Percentiles rank a stretch among this genome's conserved stretches.
Evolutionary conservation across 92 coral and sea anemone species (phyloP).

Genomic region (Porites evermanni): DNA sequence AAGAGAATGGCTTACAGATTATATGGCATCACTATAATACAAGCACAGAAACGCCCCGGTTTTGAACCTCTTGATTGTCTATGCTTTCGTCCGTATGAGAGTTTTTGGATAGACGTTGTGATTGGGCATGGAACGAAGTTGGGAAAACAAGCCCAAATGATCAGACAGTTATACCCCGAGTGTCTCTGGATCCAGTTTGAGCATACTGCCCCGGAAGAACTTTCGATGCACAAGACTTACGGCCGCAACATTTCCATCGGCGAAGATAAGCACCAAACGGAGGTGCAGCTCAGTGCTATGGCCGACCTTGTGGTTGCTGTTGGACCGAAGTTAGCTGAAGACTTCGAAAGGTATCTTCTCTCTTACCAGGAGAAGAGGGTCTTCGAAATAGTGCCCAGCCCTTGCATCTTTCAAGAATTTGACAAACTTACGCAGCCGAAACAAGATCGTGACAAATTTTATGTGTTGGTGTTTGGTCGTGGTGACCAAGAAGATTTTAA

Average conservation of each 20-base stretch:
- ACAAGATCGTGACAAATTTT: constrained; percentile 21
- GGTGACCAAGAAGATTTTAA: constrained; percentile 48
- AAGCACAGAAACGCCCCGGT: constrained; percentile 33
- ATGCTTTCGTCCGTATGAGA: constrained; percentile 7
- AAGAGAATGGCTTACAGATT: constrained; percentile 8
- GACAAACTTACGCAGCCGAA: neutral
- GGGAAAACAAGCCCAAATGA: constrained; percentile 28
- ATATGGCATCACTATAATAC: neutral
- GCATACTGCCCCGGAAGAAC: constrained; percentile 49
- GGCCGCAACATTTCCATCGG: constrained; percentile 2
- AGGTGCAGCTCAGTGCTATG: constrained; percentile 3
- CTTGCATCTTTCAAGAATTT: constrained; percentile 39
- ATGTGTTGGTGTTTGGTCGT: constrained; percentile 42
- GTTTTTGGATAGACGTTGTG: constrained; percentile 22
- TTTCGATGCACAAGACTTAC: constrained; percentile 25
- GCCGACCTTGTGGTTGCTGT: constrained; percentile 44
- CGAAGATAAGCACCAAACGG: constrained; percentile 13
- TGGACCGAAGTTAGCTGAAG: constrained; percentile 38
- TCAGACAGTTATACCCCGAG: neutral
- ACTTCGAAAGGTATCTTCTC: constrained; percentile 14
- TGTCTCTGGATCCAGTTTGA: constrained; percentile 40
- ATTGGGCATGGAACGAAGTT: constrained; percentile 41
- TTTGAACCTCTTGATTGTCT: constrained; percentile 18
- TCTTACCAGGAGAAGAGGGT: constrained; percentile 23
- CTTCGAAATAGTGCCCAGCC: constrained; percentile 21